These are phyloP conservation scores for Lophotis ruficrista DNA, from an alignment of 2,113 vertebrate genomes.

Conservation along the genomic window DNA sequence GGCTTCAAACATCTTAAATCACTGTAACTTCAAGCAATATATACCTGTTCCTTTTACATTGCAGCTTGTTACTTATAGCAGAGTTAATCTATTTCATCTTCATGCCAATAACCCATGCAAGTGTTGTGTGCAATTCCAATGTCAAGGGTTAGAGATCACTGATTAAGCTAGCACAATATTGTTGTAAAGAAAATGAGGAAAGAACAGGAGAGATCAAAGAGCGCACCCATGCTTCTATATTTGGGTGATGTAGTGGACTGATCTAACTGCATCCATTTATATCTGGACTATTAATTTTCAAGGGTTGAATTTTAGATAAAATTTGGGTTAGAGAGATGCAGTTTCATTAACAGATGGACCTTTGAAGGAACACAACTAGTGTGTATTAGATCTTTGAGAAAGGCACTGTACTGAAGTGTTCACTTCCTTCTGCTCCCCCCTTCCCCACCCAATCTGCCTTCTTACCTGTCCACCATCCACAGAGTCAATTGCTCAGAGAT, in stretches of 20 bases:
- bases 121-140: neutral
- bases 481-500: neutral
- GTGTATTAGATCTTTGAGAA: neutral
- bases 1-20: neutral
- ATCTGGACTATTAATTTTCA: neutral
- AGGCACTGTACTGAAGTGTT: neutral
- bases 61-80: neutral
- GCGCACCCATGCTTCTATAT: rapidly evolving
- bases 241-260: neutral
- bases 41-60: neutral
- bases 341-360: neutral
- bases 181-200: neutral
- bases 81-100: neutral
- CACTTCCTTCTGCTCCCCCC: neutral
- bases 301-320: neutral
- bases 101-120: neutral
- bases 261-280: neutral
- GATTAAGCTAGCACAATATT: neutral
- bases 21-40: neutral
- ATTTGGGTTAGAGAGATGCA: neutral
- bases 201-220: neutral
- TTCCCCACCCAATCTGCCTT: neutral
- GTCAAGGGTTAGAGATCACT: neutral
- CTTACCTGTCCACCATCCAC: neutral
- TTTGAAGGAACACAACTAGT: neutral